Percentiles rank a stretch among this genome's conserved stretches.
These are phyloP conservation scores for Reticulitermes lucifugus DNA, from an alignment of 2,888 invertebrate genomes.

Conservation along the genomic window DNA sequence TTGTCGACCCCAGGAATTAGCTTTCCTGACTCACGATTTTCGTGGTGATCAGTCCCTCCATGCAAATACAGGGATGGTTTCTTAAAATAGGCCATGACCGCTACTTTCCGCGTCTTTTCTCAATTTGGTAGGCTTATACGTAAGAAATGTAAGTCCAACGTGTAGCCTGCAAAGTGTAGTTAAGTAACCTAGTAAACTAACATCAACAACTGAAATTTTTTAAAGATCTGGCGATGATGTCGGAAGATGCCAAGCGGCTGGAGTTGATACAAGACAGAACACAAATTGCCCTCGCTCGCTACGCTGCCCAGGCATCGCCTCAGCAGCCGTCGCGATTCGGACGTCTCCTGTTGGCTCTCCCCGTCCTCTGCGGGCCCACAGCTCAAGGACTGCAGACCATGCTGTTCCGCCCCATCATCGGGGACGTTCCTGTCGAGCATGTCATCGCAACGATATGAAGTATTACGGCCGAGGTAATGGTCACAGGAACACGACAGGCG, in stretches of 20 bases:
- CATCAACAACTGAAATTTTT: not conserved
- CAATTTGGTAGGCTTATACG: no score
- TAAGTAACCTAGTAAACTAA: no score
- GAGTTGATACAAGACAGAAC: conserved; percentile 40
- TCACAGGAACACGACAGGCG: no score
- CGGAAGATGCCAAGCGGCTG: conserved; percentile 37
- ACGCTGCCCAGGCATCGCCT: conserved; percentile 36
- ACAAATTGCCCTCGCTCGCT: conserved; percentile 43
- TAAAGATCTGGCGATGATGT: conserved; percentile 37
- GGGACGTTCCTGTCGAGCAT: conserved; percentile 62
- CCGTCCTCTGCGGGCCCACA: conserved; percentile 59
- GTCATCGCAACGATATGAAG: conserved; percentile 62
- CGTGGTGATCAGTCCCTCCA: no score
- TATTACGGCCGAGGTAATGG: not conserved
- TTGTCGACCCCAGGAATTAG: no score
- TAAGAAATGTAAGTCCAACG: no score
- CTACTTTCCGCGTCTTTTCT: no score
- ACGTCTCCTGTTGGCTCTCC: conserved; percentile 50
- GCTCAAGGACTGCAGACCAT: conserved; percentile 58
- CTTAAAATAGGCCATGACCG: no score
- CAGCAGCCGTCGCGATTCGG: conserved; percentile 47
- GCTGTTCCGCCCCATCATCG: conserved; percentile 63
- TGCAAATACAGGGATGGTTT: no score
- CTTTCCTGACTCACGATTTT: no score
- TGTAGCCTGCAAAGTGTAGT: no score